Evolutionary conservation across 1,140 invertebrate genomes (phyloP), one percentile per base, ranked within the genome.

Genomic region (Aphelenchoides fujianensis): DNA sequence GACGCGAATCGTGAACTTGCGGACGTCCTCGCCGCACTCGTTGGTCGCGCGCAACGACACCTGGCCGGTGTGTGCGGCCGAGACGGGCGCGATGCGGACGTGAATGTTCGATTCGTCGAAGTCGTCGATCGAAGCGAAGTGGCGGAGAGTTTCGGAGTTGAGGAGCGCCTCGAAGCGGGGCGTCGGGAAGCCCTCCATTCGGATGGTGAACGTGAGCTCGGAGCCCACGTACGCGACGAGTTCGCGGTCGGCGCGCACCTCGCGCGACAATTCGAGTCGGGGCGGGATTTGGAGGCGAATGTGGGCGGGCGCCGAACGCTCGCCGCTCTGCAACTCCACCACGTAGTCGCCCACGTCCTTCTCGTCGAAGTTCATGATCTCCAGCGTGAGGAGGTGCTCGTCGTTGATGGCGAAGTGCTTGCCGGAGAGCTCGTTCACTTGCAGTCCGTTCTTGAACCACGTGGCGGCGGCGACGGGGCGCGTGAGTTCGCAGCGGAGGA

Each of bases 351-450:
- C 81, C 32, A 76, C 61, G 68, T 82, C 81, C 31, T 71, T 74
- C 63, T 79, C 78, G 48, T 82, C 82, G 53, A 84, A 75, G 36
- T 82, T 82, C 32, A 73, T 70, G 48, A 82, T 82, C 54, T 82
- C 77, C 16, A 82, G 53, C 31, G 64, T 74, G 12, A 71, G 70
- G 3, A 54, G 64, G 31, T 68, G 64, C 12, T 54, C 81, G 37
- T 82, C 81, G 9, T 68, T 67, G 34, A 57, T 72, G 35, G 75
- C 75, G 52, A 80, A 75, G 63, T 67, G 71, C 54, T 84, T 83
- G 27, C 71, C 71, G 48, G 77, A 78, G 52, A 76, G 72, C 34
- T 76, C 77, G 73, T 77, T 76, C 12, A 83, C 68, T 68, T 81
- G 82, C 32, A 74, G 36, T 36, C 79, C 79, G 61, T 80, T 80